phyloP scores from a whole-genome alignment of 2,797 vertebrate genomes.

The Pangasius larnaudii region DNA sequence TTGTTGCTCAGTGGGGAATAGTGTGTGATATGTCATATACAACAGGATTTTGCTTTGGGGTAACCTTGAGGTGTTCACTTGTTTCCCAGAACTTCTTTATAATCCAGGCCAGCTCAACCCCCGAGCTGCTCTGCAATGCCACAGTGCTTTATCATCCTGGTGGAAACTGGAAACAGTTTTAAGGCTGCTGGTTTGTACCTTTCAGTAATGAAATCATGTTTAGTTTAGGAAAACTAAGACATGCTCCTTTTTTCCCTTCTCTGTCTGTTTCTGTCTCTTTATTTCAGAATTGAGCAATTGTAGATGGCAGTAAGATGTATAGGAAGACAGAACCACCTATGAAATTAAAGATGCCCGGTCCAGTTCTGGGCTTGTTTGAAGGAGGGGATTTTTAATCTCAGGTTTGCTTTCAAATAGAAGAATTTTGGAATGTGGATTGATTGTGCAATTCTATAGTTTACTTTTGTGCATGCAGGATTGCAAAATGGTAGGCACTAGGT shows the following conservation, averaged over 20 bases:
- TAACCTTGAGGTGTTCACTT: conserved; percentile 9
- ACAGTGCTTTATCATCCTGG: conserved; percentile 15
- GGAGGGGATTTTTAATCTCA: neutral
- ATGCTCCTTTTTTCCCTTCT: neutral
- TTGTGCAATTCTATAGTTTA: neutral
- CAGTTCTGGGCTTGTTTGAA: neutral
- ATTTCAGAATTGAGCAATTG: neutral
- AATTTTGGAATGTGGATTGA: neutral
- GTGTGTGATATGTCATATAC: neutral
- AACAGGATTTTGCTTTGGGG: neutral
- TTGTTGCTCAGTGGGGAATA: neutral
- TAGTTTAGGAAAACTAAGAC: neutral
- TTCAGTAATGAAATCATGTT: conserved; percentile 1
- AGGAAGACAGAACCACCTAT: neutral
- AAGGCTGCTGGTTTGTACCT: neutral
- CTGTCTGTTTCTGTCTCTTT: neutral
- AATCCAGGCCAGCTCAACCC: conserved; percentile 25
- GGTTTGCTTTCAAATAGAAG: neutral
- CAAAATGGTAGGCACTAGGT: neutral
- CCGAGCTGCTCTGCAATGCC: neutral
- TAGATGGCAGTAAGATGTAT: neutral
- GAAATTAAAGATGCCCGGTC: neutral
- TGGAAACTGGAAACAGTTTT: conserved; percentile 5
- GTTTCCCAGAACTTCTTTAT: conserved; percentile 7
- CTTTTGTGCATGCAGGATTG: neutral